Evolutionary conservation across 2,113 vertebrate species (phyloP).

Genomic region (Elachura formosa): DNA sequence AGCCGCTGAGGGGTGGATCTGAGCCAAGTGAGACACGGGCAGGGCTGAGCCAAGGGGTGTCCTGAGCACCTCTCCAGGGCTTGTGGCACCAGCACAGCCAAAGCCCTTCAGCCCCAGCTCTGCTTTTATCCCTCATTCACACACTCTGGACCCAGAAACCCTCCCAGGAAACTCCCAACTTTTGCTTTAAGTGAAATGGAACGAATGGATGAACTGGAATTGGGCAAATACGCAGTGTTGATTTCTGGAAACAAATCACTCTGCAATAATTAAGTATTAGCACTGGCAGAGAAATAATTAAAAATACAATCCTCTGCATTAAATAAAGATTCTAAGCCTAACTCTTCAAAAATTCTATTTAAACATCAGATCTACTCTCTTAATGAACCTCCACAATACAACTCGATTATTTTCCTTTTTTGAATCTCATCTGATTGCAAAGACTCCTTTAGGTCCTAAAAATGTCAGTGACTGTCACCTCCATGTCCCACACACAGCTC

Average conservation of each 20-base stretch:
- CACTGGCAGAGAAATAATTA: background rate
- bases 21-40: background rate
- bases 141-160: background rate
- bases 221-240: background rate
- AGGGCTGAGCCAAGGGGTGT: background rate
- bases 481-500: background rate
- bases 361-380: background rate
- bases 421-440: background rate
- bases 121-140: background rate
- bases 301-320: background rate
- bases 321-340: background rate
- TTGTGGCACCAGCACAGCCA: too few species aligned
- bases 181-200: background rate
- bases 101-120: background rate
- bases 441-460: background rate
- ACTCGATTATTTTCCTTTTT: background rate
- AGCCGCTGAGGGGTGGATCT: background rate
- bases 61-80: background rate
- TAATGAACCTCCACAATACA: background rate
- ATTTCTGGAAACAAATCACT: background rate
- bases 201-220: background rate
- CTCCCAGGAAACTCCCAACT: background rate
- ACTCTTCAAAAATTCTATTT: background rate
- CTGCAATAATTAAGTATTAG: background rate
- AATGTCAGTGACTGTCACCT: background rate